A percentile compares a stretch with the other conserved stretches of the same genome.
These are phyloP conservation scores for Deilephila porcellus DNA, from an alignment of 2,888 invertebrate species.

Conservation along the genomic window DNA sequence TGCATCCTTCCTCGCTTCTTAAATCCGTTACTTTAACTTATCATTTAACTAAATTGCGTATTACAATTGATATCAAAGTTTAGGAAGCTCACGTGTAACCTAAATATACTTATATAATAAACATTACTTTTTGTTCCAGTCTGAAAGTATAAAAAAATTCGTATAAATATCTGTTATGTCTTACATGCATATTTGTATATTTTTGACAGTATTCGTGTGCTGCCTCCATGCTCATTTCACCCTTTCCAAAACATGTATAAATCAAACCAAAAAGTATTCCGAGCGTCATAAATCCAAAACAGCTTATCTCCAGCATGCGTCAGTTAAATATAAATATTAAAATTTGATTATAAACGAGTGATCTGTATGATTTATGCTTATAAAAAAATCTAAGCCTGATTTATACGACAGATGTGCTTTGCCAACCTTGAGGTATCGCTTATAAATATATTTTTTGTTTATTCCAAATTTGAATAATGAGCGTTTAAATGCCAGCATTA, in stretches of 20 bases:
- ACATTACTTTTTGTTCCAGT: no score
- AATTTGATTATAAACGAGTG: constrained; percentile 45
- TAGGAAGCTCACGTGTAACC: no score
- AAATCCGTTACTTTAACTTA: no score
- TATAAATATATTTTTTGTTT: constrained; percentile 17
- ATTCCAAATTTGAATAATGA: constrained; percentile 19
- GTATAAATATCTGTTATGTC: background rate
- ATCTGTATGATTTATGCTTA: constrained; percentile 47
- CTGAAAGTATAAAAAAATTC: no score
- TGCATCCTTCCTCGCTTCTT: no score
- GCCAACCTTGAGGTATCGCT: constrained; percentile 15
- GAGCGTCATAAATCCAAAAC: constrained; percentile 46
- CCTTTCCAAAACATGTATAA: background rate
- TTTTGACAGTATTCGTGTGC: background rate
- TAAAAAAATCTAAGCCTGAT: constrained; percentile 48
- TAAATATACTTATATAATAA: no score
- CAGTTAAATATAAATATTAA: constrained; percentile 38
- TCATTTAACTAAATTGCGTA: no score
- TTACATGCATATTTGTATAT: background rate
- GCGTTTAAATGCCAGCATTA: constrained; percentile 7
- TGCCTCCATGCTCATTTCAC: background rate
- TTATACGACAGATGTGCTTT: constrained; percentile 38
- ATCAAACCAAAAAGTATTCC: background rate
- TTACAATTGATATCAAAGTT: no score
- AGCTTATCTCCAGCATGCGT: constrained; percentile 38